phyloP scores from a whole-genome alignment of 2,797 vertebrate species.

The Sebastes aleutianus region DNA sequence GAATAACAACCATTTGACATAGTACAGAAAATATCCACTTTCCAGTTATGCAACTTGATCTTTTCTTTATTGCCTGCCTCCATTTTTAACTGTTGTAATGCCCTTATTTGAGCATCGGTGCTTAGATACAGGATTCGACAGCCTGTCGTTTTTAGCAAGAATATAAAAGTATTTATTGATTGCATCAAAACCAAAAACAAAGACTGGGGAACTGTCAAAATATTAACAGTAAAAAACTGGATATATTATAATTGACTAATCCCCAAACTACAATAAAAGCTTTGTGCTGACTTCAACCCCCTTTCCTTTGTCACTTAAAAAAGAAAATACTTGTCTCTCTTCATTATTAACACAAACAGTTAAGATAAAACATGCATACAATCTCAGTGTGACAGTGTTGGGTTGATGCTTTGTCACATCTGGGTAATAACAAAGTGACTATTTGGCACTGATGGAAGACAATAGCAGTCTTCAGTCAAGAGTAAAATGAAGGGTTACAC shows the following conservation, averaged over 20 bases:
- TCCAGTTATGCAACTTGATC: neutral
- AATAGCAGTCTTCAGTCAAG: neutral
- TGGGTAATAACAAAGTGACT: slow-evolving; percentile 10
- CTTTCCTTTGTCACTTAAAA: slow-evolving; percentile 6
- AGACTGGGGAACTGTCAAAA: neutral
- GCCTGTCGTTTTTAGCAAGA: neutral
- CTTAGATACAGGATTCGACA: neutral
- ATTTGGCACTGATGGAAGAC: slow-evolving; percentile 21
- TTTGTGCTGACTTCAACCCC: neutral
- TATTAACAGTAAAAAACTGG: neutral
- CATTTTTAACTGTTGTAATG: neutral
- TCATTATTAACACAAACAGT: neutral
- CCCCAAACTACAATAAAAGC: neutral
- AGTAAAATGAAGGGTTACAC: slow-evolving; percentile 18
- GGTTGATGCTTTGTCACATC: slow-evolving; percentile 33
- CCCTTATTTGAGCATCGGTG: neutral
- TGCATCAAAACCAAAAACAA: neutral
- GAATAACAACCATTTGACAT: neutral
- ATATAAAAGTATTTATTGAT: neutral
- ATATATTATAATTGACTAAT: neutral
- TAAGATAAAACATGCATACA: neutral
- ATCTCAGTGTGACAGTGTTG: slow-evolving; percentile 7
- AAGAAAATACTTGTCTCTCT: neutral
- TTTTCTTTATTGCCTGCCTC: neutral
- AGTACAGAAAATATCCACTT: neutral